phyloP scores from a whole-genome alignment of 2,888 invertebrate species.

The Gari tellinella region DNA sequence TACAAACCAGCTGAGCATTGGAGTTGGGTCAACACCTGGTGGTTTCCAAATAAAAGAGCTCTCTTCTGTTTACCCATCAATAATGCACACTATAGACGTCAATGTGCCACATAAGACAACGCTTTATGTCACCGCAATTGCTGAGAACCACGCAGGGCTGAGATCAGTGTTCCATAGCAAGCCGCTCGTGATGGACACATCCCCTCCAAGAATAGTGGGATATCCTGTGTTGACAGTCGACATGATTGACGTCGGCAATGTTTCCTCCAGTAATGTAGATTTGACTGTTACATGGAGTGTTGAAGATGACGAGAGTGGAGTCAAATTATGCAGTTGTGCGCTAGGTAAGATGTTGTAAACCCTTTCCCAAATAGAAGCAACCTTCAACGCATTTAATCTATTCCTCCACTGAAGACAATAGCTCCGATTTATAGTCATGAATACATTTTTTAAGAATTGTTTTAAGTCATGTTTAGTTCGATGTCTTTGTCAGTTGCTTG shows the following conservation, averaged over 20 bases:
- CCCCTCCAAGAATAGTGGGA: constrained; percentile 36
- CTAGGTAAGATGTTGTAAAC: too few species aligned
- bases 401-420: too few species aligned
- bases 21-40: constrained; percentile 51
- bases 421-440: too few species aligned
- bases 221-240: too few species aligned
- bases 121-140: constrained; percentile 53
- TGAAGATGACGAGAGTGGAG: constrained; percentile 27
- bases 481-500: too few species aligned
- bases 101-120: constrained; percentile 50
- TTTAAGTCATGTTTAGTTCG: too few species aligned
- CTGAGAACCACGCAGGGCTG: constrained; percentile 62
- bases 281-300: constrained; percentile 16
- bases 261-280: too few species aligned
- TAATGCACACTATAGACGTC: constrained; percentile 28
- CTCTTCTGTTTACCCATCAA: constrained; percentile 15
- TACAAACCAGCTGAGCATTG: constrained; percentile 25
- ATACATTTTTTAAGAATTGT: too few species aligned
- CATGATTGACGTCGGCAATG: too few species aligned
- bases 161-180: constrained; percentile 40
- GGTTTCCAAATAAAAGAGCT: constrained; percentile 58
- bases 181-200: constrained; percentile 58
- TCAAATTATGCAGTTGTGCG: constrained; percentile 23
- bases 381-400: too few species aligned
- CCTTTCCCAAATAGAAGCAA: too few species aligned